These are phyloP conservation scores for Enhydra lutris DNA, from an alignment of 2,113 vertebrate genomes.

Conservation along the genomic window DNA sequence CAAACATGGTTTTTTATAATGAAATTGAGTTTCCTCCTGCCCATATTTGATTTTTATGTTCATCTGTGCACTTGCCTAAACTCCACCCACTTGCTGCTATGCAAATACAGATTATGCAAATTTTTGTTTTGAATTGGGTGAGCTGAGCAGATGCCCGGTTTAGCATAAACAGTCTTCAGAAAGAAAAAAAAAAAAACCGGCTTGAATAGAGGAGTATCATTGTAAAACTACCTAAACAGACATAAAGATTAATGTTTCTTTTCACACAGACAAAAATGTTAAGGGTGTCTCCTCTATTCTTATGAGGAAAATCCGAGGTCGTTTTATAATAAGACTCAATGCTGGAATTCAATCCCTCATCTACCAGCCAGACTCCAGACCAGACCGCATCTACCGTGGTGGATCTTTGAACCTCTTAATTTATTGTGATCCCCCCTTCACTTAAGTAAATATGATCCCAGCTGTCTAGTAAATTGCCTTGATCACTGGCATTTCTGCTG, in stretches of 20 bases:
- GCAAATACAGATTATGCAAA: constrained; percentile 87
- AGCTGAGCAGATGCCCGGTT: constrained; percentile 84
- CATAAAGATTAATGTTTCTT: constrained; percentile 72
- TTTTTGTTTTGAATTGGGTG: constrained; percentile 83
- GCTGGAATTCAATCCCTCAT: constrained; percentile 23
- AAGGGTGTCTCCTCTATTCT: constrained; percentile 55
- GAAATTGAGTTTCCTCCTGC: constrained; percentile 83
- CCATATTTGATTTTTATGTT: constrained; percentile 87
- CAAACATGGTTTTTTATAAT: constrained; percentile 80
- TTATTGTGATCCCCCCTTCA: constrained; percentile 68
- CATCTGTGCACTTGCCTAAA: constrained; percentile 84
- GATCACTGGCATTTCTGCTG: constrained; percentile 49
- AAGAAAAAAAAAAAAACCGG: constrained; percentile 56
- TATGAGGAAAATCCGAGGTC: constrained; percentile 48
- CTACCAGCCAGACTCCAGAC: constrained; percentile 38
- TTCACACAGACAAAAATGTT: constrained; percentile 56
- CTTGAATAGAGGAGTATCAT: constrained; percentile 71
- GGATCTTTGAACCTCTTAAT: constrained; percentile 66
- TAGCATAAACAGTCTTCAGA: constrained; percentile 77
- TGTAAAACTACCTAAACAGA: constrained; percentile 77
- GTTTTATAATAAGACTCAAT: constrained; percentile 57
- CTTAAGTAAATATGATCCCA: constrained; percentile 56
- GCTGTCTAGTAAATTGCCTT: constrained; percentile 53
- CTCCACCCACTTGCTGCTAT: constrained; percentile 84
- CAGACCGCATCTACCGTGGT: constrained; percentile 23